A percentile compares a stretch with the other conserved stretches of the same genome.
These are phyloP conservation scores for Bellardia bayeri DNA, from an alignment of 2,888 invertebrate genomes.

Conservation along the genomic window DNA sequence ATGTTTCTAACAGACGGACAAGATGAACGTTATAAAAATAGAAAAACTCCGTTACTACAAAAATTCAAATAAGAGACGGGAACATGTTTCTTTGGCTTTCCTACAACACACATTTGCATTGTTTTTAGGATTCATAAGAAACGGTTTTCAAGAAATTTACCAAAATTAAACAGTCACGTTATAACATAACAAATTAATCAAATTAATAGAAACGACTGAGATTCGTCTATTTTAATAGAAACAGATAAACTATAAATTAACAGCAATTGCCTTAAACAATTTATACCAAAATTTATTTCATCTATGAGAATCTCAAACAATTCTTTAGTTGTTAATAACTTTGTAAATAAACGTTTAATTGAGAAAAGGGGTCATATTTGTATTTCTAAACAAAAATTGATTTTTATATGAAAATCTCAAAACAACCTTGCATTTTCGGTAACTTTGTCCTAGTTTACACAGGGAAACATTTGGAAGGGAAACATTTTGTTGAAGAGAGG, in stretches of 20 bases:
- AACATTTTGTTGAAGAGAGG: too few species aligned
- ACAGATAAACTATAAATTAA: not conserved
- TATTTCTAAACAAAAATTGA: too few species aligned
- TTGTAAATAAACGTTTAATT: too few species aligned
- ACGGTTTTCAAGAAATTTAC: slow-evolving; percentile 3
- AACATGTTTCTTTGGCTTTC: slow-evolving; percentile 28
- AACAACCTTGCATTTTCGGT: too few species aligned
- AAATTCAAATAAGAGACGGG: slow-evolving; percentile 40
- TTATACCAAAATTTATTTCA: too few species aligned
- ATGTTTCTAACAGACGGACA: slow-evolving; percentile 32
- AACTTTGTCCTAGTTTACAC: too few species aligned
- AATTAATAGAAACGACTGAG: not conserved
- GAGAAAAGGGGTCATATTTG: too few species aligned
- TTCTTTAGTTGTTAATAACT: too few species aligned
- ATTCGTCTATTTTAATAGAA: not conserved
- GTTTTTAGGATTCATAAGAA: slow-evolving; percentile 20
- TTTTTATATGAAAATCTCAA: too few species aligned
- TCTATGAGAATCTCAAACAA: too few species aligned
- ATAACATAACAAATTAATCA: slow-evolving; percentile 30
- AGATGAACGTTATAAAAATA: not conserved
- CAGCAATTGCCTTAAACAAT: too few species aligned
- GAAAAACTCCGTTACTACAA: slow-evolving; percentile 46
- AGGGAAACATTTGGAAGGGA: too few species aligned
- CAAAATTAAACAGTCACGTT: slow-evolving; percentile 32
- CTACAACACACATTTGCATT: slow-evolving; percentile 22